Evolutionary conservation across 1,140 invertebrate species (phyloP), one percentile per base, ranked within the genome.

Genomic region (Zaprionus ghesquierei): DNA sequence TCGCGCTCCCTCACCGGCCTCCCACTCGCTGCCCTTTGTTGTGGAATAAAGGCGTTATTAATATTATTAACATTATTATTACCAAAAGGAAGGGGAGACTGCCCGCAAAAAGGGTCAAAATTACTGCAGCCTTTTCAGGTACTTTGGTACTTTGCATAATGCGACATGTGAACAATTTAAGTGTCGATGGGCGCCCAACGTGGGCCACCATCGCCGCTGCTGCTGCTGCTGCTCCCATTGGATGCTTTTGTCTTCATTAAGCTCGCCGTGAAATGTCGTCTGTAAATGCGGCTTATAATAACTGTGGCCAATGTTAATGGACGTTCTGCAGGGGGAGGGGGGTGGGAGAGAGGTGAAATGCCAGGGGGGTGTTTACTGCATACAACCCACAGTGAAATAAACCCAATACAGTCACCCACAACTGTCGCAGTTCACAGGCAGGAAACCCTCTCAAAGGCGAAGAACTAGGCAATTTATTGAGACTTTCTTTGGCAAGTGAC

Each of bases 31-130:
- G 44, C 58, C 65, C 73, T 82, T 87, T 89, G 84, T 89, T 84
- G 72, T 56, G 84, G 72, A 71, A 87, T 87, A 82, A 87, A 82
- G 82, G 82, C 84, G 84, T 89, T 89, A 89, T 87, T 87, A 87
- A 87, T 87, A 87, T 89, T 86, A 86, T 89, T 87, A 87, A 79
- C 84, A 77, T 81, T 71, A 62, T 79, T 23, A 54, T 62, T 50
- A 77, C 69, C 56, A 41, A 41, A 13, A 5, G 35, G 35, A 8
- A 0, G 3, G 13, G 13, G 33, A 6, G 2, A 20, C 3, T 12
- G 41, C 49, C 23, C 31, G 25, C 38, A 68, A 66, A 77, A 76
- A 77, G 69, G 51, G 81, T 71, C 65, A 61, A 63, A 74, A 65
- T 61, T 69, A 70, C 51, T 79, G 82, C 84, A 54, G 35, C 41